Evolutionary conservation across 2,113 vertebrate genomes (phyloP).

Genomic region (Ciconia boyciana): DNA sequence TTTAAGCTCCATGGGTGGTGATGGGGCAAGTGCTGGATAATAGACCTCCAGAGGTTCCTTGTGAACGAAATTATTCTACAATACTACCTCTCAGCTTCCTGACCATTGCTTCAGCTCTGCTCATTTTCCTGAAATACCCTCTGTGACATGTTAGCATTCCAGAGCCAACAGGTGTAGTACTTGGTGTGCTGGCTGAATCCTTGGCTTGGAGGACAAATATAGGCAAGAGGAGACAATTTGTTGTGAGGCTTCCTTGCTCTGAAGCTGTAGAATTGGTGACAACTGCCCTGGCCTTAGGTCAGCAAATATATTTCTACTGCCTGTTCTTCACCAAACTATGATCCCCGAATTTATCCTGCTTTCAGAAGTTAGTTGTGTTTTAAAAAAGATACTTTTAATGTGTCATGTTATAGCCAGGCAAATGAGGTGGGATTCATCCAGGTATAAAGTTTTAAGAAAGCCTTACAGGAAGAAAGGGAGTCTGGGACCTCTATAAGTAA

Average conservation of each 20-base stretch:
- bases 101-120: neutral
- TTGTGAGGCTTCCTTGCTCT: neutral
- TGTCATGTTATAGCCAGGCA: neutral
- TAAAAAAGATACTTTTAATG: neutral
- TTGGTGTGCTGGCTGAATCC: neutral
- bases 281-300: neutral
- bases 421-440: neutral
- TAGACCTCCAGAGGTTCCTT: neutral
- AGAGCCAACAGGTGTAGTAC: neutral
- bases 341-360: neutral
- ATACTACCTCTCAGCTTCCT: neutral
- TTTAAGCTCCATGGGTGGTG: neutral
- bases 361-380: neutral
- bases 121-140: neutral
- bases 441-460: neutral
- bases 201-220: neutral
- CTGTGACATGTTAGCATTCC: neutral
- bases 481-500: neutral
- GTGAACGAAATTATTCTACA: neutral
- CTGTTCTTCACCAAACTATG: neutral
- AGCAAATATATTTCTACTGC: neutral
- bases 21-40: neutral
- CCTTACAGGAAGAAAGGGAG: neutral
- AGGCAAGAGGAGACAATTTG: neutral
- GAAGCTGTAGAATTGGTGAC: neutral